Evolutionary conservation across 2,888 invertebrate genomes (phyloP).

Genomic region (Serrognathus titanus): DNA sequence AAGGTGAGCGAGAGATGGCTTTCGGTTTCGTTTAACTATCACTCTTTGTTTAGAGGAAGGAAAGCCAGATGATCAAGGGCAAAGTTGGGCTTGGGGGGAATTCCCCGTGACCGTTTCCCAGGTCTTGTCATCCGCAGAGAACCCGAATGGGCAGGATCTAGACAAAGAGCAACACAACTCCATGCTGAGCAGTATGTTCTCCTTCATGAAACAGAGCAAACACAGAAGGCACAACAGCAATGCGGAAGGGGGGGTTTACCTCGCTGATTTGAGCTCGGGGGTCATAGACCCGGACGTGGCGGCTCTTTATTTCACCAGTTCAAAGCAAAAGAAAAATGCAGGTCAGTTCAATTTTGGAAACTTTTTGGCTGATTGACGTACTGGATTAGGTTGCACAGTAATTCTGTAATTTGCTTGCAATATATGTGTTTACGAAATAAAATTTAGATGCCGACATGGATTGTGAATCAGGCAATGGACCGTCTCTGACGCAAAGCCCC

Average conservation of each 20-base stretch:
- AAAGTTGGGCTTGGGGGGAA: conserved; percentile 91
- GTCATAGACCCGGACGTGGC: conserved; percentile 90
- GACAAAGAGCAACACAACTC: conserved; percentile 54
- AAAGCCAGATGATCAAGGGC: conserved; percentile 43
- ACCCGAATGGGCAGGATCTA: conserved; percentile 11
- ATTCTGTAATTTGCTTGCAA: neutral
- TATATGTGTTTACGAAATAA: conserved; percentile 38
- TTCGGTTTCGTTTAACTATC: neutral
- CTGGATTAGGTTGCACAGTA: too few relatives aligned
- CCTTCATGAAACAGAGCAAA: conserved; percentile 81
- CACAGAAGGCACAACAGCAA: conserved; percentile 52
- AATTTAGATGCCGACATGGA: conserved; percentile 71
- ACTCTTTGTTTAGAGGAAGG: conserved; percentile 29
- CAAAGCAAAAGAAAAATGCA: conserved; percentile 33
- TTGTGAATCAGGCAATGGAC: conserved; percentile 94
- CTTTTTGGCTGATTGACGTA: too few relatives aligned
- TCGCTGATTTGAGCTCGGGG: conserved; percentile 86
- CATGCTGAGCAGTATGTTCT: conserved; percentile 87
- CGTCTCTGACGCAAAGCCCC: conserved; percentile 91
- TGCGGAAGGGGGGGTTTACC: conserved; percentile 75
- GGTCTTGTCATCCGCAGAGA: conserved; percentile 31
- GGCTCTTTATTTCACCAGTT: conserved; percentile 74
- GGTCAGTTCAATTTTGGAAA: conserved; percentile 20
- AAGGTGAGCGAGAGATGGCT: conserved; percentile 36
- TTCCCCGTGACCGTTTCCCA: conserved; percentile 58